Evolutionary conservation across 92 coral and sea anemone genomes (phyloP).

Genomic region (Nematostella vectensis): DNA sequence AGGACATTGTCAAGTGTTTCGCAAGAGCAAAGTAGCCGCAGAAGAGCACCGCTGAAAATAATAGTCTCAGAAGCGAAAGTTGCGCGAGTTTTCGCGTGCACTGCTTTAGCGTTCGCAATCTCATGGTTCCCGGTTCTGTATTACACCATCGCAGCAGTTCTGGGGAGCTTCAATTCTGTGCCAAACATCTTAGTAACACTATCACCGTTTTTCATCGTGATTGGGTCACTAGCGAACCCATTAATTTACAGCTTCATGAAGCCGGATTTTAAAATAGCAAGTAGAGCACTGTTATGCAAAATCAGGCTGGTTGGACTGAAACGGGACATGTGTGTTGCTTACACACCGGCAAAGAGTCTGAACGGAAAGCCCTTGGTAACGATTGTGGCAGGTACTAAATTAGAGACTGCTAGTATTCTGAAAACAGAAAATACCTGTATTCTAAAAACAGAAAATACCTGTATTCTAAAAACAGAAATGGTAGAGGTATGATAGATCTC

Average conservation of each 20-base stretch:
- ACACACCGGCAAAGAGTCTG: too few species aligned
- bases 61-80: conserved; percentile 68
- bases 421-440: too few species aligned
- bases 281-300: conserved; percentile 5
- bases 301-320: background rate
- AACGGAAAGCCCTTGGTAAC: too few species aligned
- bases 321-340: background rate
- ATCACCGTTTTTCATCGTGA: conserved; percentile 59
- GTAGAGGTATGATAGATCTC: too few species aligned
- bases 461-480: too few species aligned
- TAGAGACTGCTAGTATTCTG: too few species aligned
- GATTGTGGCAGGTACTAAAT: too few species aligned
- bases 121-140: conserved; percentile 68
- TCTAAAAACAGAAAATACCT: too few species aligned
- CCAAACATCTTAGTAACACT: conserved; percentile 36
- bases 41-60: conserved; percentile 2
- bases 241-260: conserved; percentile 74
- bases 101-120: conserved; percentile 56
- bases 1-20: conserved; percentile 6
- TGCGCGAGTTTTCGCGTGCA: conserved; percentile 55
- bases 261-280: conserved; percentile 52
- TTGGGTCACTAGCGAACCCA: conserved; percentile 73
- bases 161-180: conserved; percentile 22
- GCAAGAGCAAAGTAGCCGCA: background rate
- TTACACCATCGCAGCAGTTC: conserved; percentile 37